Percentiles rank a stretch among this genome's conserved stretches.
These are phyloP conservation scores for Chaetura pelagica DNA, from an alignment of 2,113 vertebrate genomes.

Conservation along the genomic window DNA sequence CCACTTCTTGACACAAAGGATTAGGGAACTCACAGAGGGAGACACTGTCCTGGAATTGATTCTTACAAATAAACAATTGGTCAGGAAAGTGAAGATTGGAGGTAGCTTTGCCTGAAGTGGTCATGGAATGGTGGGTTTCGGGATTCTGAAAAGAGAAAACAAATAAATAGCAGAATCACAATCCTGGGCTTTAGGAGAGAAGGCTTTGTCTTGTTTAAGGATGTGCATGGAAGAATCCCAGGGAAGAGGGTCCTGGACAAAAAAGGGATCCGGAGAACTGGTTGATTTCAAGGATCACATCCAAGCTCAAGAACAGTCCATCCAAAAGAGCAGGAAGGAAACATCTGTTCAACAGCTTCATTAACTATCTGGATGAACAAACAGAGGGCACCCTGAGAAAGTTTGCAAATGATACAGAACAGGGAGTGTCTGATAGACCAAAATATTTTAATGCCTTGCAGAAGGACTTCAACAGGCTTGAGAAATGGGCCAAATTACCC, in stretches of 20 bases:
- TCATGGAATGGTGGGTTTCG: background rate
- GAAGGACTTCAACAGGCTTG: background rate
- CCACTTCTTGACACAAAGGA: background rate
- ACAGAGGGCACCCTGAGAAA: background rate
- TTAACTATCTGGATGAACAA: background rate
- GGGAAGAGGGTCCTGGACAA: background rate
- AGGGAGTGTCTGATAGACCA: background rate
- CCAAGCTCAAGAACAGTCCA: background rate
- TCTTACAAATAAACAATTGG: background rate
- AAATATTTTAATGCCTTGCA: background rate
- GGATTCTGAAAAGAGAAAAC: background rate
- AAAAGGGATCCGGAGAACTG: background rate
- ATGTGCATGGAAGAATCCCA: background rate
- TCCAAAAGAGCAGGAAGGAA: background rate
- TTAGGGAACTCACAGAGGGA: background rate
- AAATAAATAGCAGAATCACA: background rate
- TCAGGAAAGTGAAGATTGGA: background rate
- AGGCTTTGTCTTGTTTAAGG: background rate
- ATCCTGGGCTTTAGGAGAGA: background rate
- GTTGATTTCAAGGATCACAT: background rate
- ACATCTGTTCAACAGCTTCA: background rate
- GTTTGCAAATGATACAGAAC: background rate
- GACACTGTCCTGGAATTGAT: background rate
- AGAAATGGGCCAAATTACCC: background rate
- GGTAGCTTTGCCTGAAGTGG: background rate